Base-by-base conservation (phyloP, 1,140 invertebrate species). In the Vollenhovia emeryi region DNA sequence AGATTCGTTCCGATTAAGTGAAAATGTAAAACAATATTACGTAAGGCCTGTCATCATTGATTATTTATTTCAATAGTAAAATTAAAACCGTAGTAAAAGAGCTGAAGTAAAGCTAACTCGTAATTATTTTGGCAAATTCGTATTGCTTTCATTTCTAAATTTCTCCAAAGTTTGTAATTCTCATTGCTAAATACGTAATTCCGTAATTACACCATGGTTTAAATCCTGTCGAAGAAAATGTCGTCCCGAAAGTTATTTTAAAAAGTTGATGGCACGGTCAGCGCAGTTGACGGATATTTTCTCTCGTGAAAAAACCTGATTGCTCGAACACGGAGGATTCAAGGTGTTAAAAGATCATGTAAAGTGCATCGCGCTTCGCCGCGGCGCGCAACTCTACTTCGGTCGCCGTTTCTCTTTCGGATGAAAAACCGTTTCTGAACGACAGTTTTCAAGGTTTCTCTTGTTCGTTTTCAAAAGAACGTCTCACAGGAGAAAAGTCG, bases 401-500 rank as follows among this genome's bases (percentile, higher is more conserved):
- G n/a, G 18, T 52, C 55, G 55, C 7, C 45, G 30, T 33, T 86
- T 52, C 30, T 62, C 27, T 21, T 27, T 27, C 11, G 15, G 33
- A 30, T 24, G n/a, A 11, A 55, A 66, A 43, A 64, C 0, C 52
- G 15, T 76, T 76, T 33, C 36, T 43, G 30, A 60, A 40, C 62
- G 75, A 27, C 40, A 50, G 40, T 57, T 76, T 87, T 71, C 50
- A 45, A 76, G 33, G 82, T 78, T 71, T 87, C 52, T 68, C 36
- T 33, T 40, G 2, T 66, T 33, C 43, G n/a, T 11, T 43, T 48
- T 48, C 13, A 74, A 45, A 78, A 68, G 24, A 79, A 55, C 30
- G 21, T 60, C 60, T 43, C 24, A 55, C 4, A 74, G 7, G 13
- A 83, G n/a, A n/a, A n/a, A n/a, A 59, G 74, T 43, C 59, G 36